Evolutionary conservation across 2,113 vertebrate species (phyloP).

Genomic region (Halichoerus grypus): DNA sequence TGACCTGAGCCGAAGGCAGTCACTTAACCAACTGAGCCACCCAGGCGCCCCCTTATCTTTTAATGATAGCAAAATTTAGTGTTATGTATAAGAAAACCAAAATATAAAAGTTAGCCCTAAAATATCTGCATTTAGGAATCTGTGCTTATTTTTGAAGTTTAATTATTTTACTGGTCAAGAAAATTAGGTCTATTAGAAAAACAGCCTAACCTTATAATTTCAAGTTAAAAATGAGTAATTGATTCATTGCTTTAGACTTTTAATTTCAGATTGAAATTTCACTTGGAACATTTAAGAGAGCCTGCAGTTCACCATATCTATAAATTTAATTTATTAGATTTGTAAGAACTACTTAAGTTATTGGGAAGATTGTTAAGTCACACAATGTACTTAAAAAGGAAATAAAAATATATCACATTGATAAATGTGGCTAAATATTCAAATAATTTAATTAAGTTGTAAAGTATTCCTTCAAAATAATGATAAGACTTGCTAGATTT

Average conservation of each 20-base stretch:
- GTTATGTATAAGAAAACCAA: not conserved
- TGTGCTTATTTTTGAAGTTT: constrained; percentile 12
- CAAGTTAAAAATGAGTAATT: constrained; percentile 29
- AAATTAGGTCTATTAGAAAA: constrained; percentile 17
- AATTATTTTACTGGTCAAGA: not conserved
- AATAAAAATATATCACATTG: constrained; percentile 50
- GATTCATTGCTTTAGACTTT: constrained; percentile 31
- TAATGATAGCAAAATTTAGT: not conserved
- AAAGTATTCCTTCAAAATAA: constrained; percentile 17
- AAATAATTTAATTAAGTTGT: constrained; percentile 47
- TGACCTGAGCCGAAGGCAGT: too few relatives aligned
- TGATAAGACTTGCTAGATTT: constrained; percentile 31
- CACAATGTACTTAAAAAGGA: not conserved
- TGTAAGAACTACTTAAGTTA: constrained; percentile 9
- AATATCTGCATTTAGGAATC: constrained; percentile 26
- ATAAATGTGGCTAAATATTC: constrained; percentile 48
- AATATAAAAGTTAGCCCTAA: not conserved
- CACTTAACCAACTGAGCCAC: too few relatives aligned
- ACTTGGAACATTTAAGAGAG: constrained; percentile 15
- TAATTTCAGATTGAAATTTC: constrained; percentile 31
- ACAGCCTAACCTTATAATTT: not conserved
- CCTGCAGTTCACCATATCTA: not conserved
- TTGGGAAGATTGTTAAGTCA: constrained; percentile 16
- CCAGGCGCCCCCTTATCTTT: not conserved
- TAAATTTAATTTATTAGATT: constrained; percentile 37